Evolutionary conservation across 2,888 invertebrate species (phyloP).

Genomic region (Plagodis dolabraria): DNA sequence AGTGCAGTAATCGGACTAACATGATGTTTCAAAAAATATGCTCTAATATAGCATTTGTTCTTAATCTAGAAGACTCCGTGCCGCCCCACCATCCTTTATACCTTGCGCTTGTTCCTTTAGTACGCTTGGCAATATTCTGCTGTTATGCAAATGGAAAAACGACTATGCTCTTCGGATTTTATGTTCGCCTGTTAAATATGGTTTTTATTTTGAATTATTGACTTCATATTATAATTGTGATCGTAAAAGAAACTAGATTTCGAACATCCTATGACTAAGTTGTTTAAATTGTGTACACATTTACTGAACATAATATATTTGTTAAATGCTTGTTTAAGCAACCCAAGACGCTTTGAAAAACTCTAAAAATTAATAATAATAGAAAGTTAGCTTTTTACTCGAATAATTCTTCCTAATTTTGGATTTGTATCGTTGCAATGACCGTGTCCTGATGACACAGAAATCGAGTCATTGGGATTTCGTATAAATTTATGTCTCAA

Average conservation of each 20-base stretch:
- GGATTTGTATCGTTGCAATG: no score
- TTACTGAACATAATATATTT: no score
- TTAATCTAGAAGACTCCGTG: conserved; percentile 5
- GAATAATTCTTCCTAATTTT: no score
- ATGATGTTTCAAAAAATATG: conserved; percentile 8
- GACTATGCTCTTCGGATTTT: conserved; percentile 44
- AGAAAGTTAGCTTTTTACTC: no score
- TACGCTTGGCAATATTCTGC: conserved; percentile 33
- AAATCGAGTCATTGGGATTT: no score
- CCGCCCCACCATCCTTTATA: conserved; percentile 21
- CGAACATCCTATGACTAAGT: no score
- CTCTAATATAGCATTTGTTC: conserved; percentile 16
- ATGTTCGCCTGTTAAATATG: conserved; percentile 47
- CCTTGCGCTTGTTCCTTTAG: no score
- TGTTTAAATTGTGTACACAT: no score
- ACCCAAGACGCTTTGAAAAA: no score
- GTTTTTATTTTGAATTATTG: conserved; percentile 35
- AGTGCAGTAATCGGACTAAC: not conserved
- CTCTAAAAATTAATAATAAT: no score
- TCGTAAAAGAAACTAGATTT: conserved; percentile 6
- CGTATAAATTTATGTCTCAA: not conserved
- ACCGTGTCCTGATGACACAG: no score
- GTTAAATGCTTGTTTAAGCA: no score
- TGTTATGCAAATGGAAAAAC: conserved; percentile 47
- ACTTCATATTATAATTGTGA: conserved; percentile 14